These are phyloP conservation scores for Cololabis saira DNA, from an alignment of 2,113 vertebrate genomes.

Conservation along the genomic window DNA sequence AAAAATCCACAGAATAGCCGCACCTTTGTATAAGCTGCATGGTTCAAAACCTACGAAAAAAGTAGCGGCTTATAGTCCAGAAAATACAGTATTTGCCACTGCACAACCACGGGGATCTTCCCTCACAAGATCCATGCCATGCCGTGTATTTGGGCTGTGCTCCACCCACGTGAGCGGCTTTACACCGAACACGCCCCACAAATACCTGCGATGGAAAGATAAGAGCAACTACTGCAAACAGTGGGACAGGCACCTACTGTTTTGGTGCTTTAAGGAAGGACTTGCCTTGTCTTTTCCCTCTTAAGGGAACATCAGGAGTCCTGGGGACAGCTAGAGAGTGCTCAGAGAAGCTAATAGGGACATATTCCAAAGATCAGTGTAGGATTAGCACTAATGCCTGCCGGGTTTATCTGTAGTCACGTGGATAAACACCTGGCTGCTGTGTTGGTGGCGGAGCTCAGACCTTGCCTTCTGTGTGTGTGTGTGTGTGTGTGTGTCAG, in stretches of 20 bases:
- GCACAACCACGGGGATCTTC: constrained; percentile 34
- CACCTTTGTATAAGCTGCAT: too few relatives aligned
- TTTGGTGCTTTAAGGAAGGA: constrained; percentile 53
- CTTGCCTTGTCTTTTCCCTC: constrained; percentile 54
- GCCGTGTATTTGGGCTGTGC: constrained; percentile 27
- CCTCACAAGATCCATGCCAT: constrained; percentile 22
- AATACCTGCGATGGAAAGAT: constrained; percentile 57
- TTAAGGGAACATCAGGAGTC: constrained; percentile 67
- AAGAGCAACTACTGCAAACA: constrained; percentile 55
- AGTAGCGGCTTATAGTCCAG: too few relatives aligned
- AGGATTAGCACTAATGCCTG: constrained; percentile 83
- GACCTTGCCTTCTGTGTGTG: constrained; percentile 18
- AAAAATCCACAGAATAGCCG: too few relatives aligned
- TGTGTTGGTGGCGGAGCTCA: constrained; percentile 59
- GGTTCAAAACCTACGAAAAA: too few relatives aligned
- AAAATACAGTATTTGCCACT: constrained; percentile 27
- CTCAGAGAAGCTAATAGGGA: constrained; percentile 70
- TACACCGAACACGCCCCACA: constrained; percentile 56
- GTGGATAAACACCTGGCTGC: constrained; percentile 81
- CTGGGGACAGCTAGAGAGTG: constrained; percentile 68
- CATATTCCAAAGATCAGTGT: constrained; percentile 82
- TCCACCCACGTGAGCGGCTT: constrained; percentile 54
- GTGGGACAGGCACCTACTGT: constrained; percentile 67
- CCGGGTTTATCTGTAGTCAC: constrained; percentile 81
- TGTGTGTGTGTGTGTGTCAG: constrained; percentile 22